Evolutionary conservation across 2,113 vertebrate species (phyloP).

Genomic region (Paramormyrops kingsleyae): DNA sequence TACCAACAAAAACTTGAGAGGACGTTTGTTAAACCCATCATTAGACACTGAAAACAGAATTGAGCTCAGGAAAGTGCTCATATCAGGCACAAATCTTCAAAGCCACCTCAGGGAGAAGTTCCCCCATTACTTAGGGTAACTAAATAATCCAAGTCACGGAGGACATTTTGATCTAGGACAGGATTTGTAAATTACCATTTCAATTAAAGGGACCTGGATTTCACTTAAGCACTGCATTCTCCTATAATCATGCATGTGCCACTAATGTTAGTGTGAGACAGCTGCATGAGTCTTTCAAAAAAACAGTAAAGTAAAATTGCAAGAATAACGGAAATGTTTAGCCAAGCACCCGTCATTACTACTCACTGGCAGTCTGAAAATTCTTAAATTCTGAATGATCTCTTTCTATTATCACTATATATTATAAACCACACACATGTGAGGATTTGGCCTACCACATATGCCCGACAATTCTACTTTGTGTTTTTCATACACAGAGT

Average conservation of each 20-base stretch:
- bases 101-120: no score
- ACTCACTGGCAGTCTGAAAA: not conserved
- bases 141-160: no score
- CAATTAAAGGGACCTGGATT: not conserved
- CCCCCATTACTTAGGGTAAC: no score
- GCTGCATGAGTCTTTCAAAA: not conserved
- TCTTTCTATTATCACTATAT: not conserved
- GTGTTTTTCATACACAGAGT: conserved; percentile 49
- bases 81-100: no score
- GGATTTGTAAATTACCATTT: not conserved
- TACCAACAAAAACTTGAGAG: no score
- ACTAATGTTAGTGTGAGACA: not conserved
- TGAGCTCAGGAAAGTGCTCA: no score
- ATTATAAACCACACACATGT: not conserved
- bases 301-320: not conserved
- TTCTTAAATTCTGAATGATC: no score
- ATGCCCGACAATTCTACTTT: not conserved
- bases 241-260: not conserved
- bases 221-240: not conserved
- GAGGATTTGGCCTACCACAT: not conserved
- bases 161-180: no score
- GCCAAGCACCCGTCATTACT: not conserved
- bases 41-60: no score
- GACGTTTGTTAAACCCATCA: no score
- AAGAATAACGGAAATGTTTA: not conserved